A percentile compares a stretch with the other conserved stretches of the same genome.
Evolutionary conservation across 2,113 vertebrate genomes (phyloP).

Genomic region (Sciurus niger): DNA sequence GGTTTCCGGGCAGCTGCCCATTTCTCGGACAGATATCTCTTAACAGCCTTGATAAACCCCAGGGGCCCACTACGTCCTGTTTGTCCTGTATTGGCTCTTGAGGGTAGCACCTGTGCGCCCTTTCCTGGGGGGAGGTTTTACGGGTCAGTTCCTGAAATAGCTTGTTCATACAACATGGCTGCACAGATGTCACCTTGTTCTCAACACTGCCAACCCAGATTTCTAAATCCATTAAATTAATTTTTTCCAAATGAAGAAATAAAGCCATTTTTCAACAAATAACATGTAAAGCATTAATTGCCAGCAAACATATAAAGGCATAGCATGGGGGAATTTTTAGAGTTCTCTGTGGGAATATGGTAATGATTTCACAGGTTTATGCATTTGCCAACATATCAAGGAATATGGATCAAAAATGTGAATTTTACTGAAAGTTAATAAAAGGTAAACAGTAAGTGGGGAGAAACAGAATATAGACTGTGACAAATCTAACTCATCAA

Average conservation of each 20-base stretch:
- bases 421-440: background rate
- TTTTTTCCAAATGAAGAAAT: background rate
- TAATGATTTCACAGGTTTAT: background rate
- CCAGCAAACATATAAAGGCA: background rate
- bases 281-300: background rate
- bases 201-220: background rate
- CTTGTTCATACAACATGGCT: too few species aligned
- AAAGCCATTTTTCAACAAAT: background rate
- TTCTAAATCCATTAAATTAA: background rate
- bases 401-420: background rate
- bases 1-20: too few species aligned
- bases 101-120: too few species aligned
- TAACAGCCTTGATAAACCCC: too few species aligned
- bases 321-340: background rate
- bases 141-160: too few species aligned
- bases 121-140: too few species aligned
- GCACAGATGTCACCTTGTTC: too few species aligned
- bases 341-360: background rate
- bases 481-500: background rate
- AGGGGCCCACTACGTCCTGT: too few species aligned
- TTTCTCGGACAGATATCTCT: too few species aligned
- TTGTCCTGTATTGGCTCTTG: too few species aligned
- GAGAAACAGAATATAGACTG: background rate
- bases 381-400: background rate
- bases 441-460: background rate